Base-by-base conservation (phyloP, 2,113 vertebrate genomes). In the Stigmatopora nigra region DNA sequence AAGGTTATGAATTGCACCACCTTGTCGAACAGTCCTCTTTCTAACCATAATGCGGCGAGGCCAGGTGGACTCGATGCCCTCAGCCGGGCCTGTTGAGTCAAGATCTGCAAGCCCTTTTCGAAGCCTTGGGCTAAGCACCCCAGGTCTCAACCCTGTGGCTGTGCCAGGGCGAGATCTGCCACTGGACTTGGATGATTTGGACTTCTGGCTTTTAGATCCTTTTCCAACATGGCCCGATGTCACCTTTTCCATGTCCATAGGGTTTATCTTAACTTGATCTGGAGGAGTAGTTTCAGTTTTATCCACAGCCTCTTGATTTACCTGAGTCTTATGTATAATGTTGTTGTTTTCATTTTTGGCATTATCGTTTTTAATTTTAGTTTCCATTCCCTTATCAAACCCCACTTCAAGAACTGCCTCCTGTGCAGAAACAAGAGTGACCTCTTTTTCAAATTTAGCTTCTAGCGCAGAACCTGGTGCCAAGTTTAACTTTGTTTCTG, bases 1-100 rank as follows among this genome's bases (percentile, higher is more conserved):
- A 22, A 92, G 87, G 63, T 92, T 91, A 72, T 92, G 91, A 49
- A 90, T 71, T 1, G 86, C 91, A 1, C 91, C 91, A 9, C 91
- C 91, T 64, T 92, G 91, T 31, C 91, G 86, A 38, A 92, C 89
- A 0, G 91, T 91, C 71, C 91, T 87, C 71, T 90, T 89, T 47
- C 90, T 73, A 20, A 90, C 89, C 17, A 91, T 85, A 25, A 92
- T 82, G 38, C 90, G 79, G 5, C 91, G 84, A 3, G 91, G 91
- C 91, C 91, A 92, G 7, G 91, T 92, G 31, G 87, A 90, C 66
- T 91, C 90, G 0, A 88, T 90, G 53, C 87, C 81, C 6, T 89
- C 83, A 41, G 82, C 44, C 0, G 83, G 85, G 31, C 71, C 14
- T 3, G 75, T 62, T 6, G 87, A 71, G 38, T 85, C 79, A 7